Conservation (phyloP, 2,888 invertebrate genomes). For the Stenodema calcarata region DNA sequence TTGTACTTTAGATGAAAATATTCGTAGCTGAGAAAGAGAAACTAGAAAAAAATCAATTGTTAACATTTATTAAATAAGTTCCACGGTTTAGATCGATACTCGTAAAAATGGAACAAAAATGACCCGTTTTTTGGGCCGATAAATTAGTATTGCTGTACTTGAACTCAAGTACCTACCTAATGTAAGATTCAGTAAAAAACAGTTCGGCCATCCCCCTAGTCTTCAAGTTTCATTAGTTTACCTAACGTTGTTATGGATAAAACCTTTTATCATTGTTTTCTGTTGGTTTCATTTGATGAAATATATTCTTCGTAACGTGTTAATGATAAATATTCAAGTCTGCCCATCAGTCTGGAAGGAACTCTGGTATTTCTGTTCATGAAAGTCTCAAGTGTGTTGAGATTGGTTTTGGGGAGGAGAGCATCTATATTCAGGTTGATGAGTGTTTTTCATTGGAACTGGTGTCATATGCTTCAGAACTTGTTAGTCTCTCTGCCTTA, state of each 20-base stretch:
- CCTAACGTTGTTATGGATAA: not conserved
- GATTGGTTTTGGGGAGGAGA: too few relatives aligned
- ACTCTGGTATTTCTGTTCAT: not conserved
- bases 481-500: too few relatives aligned
- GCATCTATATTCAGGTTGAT: too few relatives aligned
- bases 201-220: not conserved
- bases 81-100: not conserved
- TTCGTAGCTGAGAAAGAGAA: constrained; percentile 29
- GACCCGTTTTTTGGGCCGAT: not conserved
- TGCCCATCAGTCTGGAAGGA: not conserved
- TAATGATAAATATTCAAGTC: not conserved
- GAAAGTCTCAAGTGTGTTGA: too few relatives aligned
- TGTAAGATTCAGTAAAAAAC: not conserved
- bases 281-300: not conserved
- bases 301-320: not conserved
- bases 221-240: not conserved
- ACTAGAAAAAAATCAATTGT: constrained; percentile 32
- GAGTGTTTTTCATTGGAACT: too few relatives aligned
- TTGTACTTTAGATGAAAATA: constrained; percentile 28
- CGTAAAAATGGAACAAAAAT: not conserved
- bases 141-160: not conserved
- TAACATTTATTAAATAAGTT: constrained; percentile 19
- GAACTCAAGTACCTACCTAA: not conserved
- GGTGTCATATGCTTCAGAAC: too few relatives aligned
- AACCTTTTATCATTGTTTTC: not conserved